These are phyloP conservation scores for Meriones psammophilus DNA, from an alignment of 2,797 vertebrate genomes.

Conservation along the genomic window DNA sequence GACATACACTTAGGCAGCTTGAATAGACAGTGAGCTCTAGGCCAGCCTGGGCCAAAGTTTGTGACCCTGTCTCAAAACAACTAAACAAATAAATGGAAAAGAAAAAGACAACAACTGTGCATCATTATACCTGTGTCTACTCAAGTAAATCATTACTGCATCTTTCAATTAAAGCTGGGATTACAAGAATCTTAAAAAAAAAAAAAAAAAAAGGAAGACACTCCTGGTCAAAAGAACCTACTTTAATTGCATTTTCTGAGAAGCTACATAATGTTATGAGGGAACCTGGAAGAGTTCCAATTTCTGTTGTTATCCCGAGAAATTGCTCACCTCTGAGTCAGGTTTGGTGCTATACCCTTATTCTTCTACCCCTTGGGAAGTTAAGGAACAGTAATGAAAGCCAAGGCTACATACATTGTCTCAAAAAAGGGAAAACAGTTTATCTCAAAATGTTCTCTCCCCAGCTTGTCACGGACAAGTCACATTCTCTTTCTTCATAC, in stretches of 20 bases:
- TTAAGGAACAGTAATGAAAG: not conserved
- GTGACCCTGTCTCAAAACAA: slow-evolving; percentile 12
- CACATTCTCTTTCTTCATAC: not conserved
- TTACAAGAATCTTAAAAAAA: not conserved
- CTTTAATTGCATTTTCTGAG: not conserved
- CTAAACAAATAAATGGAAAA: not conserved
- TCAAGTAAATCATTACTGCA: not conserved
- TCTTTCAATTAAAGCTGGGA: not conserved
- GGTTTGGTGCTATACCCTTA: not conserved
- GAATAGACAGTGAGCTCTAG: not conserved
- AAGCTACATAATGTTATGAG: not conserved
- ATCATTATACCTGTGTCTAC: not conserved
- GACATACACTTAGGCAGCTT: not conserved
- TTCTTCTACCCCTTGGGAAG: not conserved
- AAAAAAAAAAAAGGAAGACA: not conserved
- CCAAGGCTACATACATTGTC: not conserved
- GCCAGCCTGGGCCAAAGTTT: not conserved
- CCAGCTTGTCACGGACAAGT: not conserved
- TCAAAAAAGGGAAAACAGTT: not conserved
- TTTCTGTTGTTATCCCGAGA: slow-evolving; percentile 24
- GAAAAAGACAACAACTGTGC: not conserved
- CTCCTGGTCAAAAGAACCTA: not conserved
- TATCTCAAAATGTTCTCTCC: slow-evolving; percentile 2
- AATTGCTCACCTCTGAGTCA: not conserved
- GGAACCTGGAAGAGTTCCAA: not conserved